A percentile compares a stretch with the other conserved stretches of the same genome.
Evolutionary conservation across 2,113 vertebrate species (phyloP).

Genomic region (Microcebus ravelobensis): DNA sequence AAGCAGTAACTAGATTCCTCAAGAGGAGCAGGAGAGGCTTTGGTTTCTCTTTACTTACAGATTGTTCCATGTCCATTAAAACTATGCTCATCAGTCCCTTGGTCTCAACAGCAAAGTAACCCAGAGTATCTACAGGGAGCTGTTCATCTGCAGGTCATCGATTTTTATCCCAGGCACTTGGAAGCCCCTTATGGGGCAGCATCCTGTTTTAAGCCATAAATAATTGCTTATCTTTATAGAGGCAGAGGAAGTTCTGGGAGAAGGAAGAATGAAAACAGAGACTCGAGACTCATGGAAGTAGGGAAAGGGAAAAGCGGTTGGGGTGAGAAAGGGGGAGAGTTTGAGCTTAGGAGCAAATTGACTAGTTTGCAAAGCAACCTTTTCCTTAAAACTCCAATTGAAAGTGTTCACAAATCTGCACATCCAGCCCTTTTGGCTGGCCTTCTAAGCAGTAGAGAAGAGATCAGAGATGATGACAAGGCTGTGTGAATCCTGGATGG

Average conservation of each 20-base stretch:
- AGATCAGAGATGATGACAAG: neutral
- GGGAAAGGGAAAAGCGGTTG: neutral
- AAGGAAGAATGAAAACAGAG: neutral
- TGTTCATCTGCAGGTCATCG: neutral
- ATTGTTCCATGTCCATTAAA: slow-evolving; percentile 15
- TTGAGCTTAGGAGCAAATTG: neutral
- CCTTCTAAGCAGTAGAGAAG: neutral
- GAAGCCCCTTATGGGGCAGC: neutral
- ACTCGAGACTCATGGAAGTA: neutral
- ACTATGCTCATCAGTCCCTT: neutral
- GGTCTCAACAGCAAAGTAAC: neutral
- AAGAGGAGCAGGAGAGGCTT: neutral
- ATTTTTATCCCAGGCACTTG: neutral
- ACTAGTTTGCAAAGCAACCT: neutral
- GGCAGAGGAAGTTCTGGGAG: neutral
- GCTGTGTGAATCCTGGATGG: neutral
- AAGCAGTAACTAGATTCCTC: slow-evolving; percentile 49
- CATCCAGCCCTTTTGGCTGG: neutral
- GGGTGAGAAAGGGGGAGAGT: too few relatives aligned
- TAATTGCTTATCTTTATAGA: slow-evolving; percentile 52
- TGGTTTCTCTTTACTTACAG: neutral
- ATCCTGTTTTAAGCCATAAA: slow-evolving; percentile 51
- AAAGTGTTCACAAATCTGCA: neutral
- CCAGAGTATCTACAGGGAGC: neutral
- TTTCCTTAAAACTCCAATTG: neutral